Percentiles rank a stretch among this genome's conserved stretches.
Evolutionary conservation across 2,888 invertebrate genomes (phyloP).

Genomic region (Pharmacophagus antenor): DNA sequence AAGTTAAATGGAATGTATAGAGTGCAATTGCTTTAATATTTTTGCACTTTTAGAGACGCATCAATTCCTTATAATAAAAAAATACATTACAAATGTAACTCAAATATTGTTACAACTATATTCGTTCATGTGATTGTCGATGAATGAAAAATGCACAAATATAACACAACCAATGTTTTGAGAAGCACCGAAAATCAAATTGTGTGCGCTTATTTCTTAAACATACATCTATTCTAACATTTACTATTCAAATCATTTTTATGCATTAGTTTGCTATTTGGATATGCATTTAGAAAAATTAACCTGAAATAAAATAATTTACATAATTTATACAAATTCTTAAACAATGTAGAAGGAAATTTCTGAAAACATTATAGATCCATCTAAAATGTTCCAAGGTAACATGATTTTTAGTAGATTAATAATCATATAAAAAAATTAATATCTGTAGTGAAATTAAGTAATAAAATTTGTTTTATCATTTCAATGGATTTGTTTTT

Average conservation of each 20-base stretch:
- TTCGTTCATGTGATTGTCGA: conserved; percentile 10
- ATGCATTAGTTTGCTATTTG: not conserved
- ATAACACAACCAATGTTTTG: conserved; percentile 55
- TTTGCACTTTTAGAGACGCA: not conserved
- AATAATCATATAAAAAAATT: too few species aligned
- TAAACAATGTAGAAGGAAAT: not conserved
- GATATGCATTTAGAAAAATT: not conserved
- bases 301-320: too few species aligned
- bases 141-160: conserved; percentile 23
- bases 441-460: too few species aligned
- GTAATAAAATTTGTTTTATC: too few species aligned
- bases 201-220: conserved; percentile 33
- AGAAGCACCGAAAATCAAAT: conserved; percentile 41
- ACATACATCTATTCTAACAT: conserved; percentile 21
- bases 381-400: conserved; percentile 4
- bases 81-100: not conserved
- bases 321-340: too few species aligned
- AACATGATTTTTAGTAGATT: conserved; percentile 22
- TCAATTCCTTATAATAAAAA: not conserved
- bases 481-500: too few species aligned
- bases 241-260: not conserved
- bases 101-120: conserved; percentile 1
- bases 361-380: too few species aligned
- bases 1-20: not conserved
- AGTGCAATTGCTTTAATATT: not conserved